Percentiles rank a stretch among this genome's conserved stretches.
phyloP scores from a whole-genome alignment of 92 coral and sea anemone genomes.

The Micromussa lordhowensis region DNA sequence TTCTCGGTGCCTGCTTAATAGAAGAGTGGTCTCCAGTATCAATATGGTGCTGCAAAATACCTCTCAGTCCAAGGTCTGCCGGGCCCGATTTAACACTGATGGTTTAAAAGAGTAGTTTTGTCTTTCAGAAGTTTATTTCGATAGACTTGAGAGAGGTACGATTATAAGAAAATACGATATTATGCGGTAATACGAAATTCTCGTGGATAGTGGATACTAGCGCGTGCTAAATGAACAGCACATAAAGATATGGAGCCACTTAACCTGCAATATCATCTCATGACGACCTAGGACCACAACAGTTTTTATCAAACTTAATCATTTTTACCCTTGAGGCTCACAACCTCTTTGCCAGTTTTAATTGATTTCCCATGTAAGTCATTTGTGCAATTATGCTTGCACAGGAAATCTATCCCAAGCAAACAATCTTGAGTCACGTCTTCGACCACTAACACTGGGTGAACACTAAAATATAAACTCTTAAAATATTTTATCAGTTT shows the following conservation, averaged over 20 bases:
- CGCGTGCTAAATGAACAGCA: too few relatives aligned
- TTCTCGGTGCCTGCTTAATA: constrained; percentile 26
- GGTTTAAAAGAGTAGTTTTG: too few relatives aligned
- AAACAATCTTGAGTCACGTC: constrained; percentile 61
- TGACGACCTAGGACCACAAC: constrained; percentile 58
- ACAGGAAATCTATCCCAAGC: constrained; percentile 48
- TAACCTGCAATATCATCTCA: constrained; percentile 53
- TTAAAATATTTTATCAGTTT: too few relatives aligned
- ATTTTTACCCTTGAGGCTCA: background rate
- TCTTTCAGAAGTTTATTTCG: too few relatives aligned
- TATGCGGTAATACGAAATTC: too few relatives aligned
- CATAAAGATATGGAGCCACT: too few relatives aligned
- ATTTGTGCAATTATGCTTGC: constrained; percentile 34
- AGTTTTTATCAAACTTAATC: constrained; percentile 48
- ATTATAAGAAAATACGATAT: too few relatives aligned
- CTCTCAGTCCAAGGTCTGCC: constrained; percentile 23
- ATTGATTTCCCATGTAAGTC: constrained; percentile 10
- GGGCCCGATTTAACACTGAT: too few relatives aligned
- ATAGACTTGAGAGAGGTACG: too few relatives aligned
- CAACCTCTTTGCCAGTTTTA: background rate
- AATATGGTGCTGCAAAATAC: constrained; percentile 23
- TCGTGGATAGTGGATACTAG: too few relatives aligned
- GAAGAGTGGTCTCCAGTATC: constrained; percentile 30
- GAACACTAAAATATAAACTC: too few relatives aligned
- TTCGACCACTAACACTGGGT: constrained; percentile 52